Evolutionary conservation across 2,888 invertebrate species (phyloP).

Genomic region (Meta bourneti): DNA sequence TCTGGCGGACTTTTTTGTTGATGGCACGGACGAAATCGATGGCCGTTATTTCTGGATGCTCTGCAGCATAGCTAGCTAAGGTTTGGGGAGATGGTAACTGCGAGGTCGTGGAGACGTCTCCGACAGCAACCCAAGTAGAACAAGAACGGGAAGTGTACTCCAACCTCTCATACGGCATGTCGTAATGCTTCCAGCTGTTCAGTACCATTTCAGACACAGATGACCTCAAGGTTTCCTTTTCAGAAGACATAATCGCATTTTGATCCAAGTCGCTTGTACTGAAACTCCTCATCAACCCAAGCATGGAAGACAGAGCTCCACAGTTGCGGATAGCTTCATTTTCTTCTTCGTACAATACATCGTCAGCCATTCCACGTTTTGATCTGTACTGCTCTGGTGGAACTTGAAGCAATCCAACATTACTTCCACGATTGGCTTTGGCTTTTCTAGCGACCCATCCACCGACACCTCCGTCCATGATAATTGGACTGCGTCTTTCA

Average conservation of each 20-base stretch:
- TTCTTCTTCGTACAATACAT: constrained; percentile 88
- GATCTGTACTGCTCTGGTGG: constrained; percentile 77
- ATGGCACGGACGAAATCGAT: constrained; percentile 87
- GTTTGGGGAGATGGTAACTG: constrained; percentile 91
- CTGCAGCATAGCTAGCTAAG: constrained; percentile 72
- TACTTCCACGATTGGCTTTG: constrained; percentile 6
- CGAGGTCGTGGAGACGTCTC: constrained; percentile 87
- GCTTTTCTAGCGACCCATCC: constrained; percentile 62
- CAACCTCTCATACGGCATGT: constrained; percentile 83
- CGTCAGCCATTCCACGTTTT: constrained; percentile 79
- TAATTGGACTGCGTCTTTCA: constrained; percentile 68
- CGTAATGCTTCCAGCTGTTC: constrained; percentile 75
- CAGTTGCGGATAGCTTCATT: constrained; percentile 90
- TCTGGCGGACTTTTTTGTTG: constrained; percentile 91
- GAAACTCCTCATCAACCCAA: constrained; percentile 91
- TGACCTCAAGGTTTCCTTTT: constrained; percentile 79
- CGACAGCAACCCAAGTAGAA: constrained; percentile 93
- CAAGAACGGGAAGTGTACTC: constrained; percentile 87
- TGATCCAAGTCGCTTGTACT: constrained; percentile 88
- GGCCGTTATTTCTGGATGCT: constrained; percentile 83
- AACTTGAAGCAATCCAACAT: constrained; percentile 75
- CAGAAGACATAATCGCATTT: constrained; percentile 78
- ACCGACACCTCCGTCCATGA: constrained; percentile 69
- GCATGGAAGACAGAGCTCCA: constrained; percentile 87
- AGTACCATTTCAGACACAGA: constrained; percentile 80